phyloP scores from a whole-genome alignment of 1,140 invertebrate species.

The Liolophura sinensis region DNA sequence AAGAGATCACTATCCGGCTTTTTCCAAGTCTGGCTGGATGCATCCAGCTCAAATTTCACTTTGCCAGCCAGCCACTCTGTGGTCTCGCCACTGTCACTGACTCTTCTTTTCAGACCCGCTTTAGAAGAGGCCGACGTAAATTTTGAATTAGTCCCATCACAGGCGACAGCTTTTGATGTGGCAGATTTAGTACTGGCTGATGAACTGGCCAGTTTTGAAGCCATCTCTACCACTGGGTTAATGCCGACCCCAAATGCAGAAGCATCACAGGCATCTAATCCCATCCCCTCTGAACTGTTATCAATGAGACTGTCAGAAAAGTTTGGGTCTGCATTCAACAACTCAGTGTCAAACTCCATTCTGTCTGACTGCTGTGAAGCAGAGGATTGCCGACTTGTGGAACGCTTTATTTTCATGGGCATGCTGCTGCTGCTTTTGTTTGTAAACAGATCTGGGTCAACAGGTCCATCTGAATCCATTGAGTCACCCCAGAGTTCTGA shows the following conservation, averaged over 20 bases:
- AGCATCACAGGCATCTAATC: slow-evolving; percentile 15
- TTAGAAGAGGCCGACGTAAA: neutral
- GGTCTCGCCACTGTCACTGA: neutral
- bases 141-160: neutral
- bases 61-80: neutral
- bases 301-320: slow-evolving; percentile 14
- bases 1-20: neutral
- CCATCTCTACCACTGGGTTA: slow-evolving; percentile 4
- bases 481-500: slow-evolving; percentile 40
- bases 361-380: slow-evolving; percentile 13
- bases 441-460: slow-evolving; percentile 23
- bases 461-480: slow-evolving; percentile 39
- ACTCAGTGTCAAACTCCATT: slow-evolving; percentile 19
- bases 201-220: slow-evolving; percentile 4
- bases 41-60: neutral
- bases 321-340: slow-evolving; percentile 17
- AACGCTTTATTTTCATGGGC: slow-evolving; percentile 20
- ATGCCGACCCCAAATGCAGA: slow-evolving; percentile 15
- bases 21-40: neutral
- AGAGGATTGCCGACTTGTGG: slow-evolving; percentile 19
- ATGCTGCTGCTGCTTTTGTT: slow-evolving; percentile 12
- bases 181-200: neutral
- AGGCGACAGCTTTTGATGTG: neutral
- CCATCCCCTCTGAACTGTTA: slow-evolving; percentile 7
- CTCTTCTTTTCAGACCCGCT: neutral